Percentiles rank a stretch among this genome's conserved stretches.
Evolutionary conservation across 2,113 vertebrate genomes (phyloP).

Genomic region (Tricholaema leucomelas): DNA sequence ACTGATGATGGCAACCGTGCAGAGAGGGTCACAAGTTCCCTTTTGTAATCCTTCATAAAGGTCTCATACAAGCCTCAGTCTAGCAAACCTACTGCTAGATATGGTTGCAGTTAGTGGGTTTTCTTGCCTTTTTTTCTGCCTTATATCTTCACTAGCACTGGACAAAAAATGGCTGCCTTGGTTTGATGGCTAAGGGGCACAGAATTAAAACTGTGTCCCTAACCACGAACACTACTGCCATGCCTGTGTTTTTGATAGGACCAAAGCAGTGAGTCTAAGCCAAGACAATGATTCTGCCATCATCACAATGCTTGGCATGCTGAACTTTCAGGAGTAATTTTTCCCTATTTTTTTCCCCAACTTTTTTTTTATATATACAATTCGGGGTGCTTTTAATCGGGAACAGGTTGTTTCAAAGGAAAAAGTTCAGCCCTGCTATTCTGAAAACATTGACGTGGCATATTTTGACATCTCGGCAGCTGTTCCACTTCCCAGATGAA

Average conservation of each 20-base stretch:
- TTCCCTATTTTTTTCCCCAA: too few species aligned
- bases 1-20: background rate
- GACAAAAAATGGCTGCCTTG: background rate
- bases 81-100: background rate
- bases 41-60: background rate
- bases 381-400: background rate
- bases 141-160: background rate
- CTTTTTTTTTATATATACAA: background rate
- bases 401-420: background rate
- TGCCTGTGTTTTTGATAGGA: background rate
- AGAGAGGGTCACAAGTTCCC: accelerated
- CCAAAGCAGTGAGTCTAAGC: background rate
- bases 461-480: background rate
- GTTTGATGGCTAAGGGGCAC: background rate
- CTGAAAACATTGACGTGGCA: background rate
- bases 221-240: background rate
- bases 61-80: background rate
- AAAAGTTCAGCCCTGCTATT: background rate
- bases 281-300: background rate
- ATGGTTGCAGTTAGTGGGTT: background rate
- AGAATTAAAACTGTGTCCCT: background rate
- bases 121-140: background rate
- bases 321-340: background rate
- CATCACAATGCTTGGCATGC: background rate
- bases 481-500: background rate